phyloP scores from a whole-genome alignment of 2,113 vertebrate genomes.

The Hippoglossus stenolepis region DNA sequence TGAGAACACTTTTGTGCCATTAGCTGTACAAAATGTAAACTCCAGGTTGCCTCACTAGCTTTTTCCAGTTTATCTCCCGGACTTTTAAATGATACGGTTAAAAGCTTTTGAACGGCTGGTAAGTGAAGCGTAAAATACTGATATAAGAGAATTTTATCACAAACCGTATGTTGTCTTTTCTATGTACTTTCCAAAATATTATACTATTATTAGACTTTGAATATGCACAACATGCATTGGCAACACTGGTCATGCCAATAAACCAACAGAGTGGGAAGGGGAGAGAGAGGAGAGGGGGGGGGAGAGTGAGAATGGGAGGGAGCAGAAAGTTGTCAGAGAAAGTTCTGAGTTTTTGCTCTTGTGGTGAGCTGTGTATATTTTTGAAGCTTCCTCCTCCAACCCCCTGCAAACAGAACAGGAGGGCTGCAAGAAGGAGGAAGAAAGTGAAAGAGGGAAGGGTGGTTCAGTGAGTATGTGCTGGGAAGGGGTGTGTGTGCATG shows the following conservation, averaged over 20 bases:
- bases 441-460: conserved; percentile 59
- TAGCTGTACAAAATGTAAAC: too few relatives aligned
- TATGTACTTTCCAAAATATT: too few relatives aligned
- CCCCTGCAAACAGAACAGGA: conserved; percentile 63
- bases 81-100: neutral
- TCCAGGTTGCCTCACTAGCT: too few relatives aligned
- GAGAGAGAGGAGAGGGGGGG: conserved; percentile 15
- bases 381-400: conserved; percentile 63
- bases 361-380: conserved; percentile 46
- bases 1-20: too few relatives aligned
- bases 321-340: conserved; percentile 37
- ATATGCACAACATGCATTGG: neutral
- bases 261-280: conserved; percentile 1
- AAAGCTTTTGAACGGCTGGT: neutral
- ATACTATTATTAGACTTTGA: neutral
- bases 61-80: too few relatives aligned
- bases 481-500: conserved; percentile 47
- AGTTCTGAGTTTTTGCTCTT: conserved; percentile 32
- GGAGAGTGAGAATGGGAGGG: conserved; percentile 26
- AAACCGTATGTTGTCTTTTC: too few relatives aligned
- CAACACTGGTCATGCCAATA: neutral
- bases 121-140: neutral
- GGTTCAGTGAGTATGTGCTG: conserved; percentile 74
- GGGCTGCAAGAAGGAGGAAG: conserved; percentile 46
- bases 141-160: too few relatives aligned